phyloP scores from a whole-genome alignment of 2,888 invertebrate genomes.

The Spilosoma lubricipeda region DNA sequence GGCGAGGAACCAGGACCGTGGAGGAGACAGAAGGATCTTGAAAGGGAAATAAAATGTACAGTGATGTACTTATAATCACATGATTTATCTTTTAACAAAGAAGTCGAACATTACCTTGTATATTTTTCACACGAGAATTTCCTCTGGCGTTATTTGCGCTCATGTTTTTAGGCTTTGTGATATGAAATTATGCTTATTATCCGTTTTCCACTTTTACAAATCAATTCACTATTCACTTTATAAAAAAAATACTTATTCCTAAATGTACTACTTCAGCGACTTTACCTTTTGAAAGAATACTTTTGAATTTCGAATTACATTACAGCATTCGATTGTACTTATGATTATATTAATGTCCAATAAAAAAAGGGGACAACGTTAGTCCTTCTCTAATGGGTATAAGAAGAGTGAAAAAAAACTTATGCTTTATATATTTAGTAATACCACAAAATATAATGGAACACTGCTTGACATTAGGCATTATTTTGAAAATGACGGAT shows the following conservation, averaged over 20 bases:
- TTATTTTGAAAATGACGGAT: slow-evolving; percentile 18
- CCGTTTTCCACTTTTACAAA: slow-evolving; percentile 14
- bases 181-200: slow-evolving; percentile 16
- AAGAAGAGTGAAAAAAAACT: neutral
- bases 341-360: neutral
- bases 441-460: neutral
- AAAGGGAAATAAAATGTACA: slow-evolving; percentile 21
- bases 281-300: slow-evolving; percentile 28
- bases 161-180: slow-evolving; percentile 56
- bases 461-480: neutral
- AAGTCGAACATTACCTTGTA: slow-evolving; percentile 69
- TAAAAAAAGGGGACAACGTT: slow-evolving; percentile 7
- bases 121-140: slow-evolving; percentile 46
- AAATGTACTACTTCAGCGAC: slow-evolving; percentile 17
- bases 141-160: slow-evolving; percentile 58
- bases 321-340: slow-evolving; percentile 19
- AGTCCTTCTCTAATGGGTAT: slow-evolving; percentile 22
- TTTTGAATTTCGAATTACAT: slow-evolving; percentile 34
- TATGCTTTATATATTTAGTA: neutral
- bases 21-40: slow-evolving; percentile 80
- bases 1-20: slow-evolving; percentile 61
- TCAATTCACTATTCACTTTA: slow-evolving; percentile 29
- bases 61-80: neutral
- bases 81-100: neutral
- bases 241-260: slow-evolving; percentile 32